Conservation (phyloP, 1,140 invertebrate species). For the Sycobia sp. region DNA sequence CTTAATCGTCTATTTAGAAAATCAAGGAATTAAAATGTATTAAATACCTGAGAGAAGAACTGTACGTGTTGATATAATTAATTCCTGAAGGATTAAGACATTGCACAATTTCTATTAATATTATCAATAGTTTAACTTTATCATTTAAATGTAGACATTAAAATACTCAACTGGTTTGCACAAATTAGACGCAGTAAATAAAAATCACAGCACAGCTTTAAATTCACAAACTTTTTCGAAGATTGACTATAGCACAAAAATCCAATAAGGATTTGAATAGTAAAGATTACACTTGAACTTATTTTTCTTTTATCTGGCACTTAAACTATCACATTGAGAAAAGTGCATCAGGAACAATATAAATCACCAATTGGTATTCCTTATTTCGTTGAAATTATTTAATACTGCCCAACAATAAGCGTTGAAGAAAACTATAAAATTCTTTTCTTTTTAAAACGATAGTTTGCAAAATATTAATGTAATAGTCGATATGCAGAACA, state of each 20-base stretch:
- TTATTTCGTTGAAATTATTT: constrained; percentile 8
- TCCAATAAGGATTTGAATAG: neutral
- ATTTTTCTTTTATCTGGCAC: constrained; percentile 35
- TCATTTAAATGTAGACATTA: neutral
- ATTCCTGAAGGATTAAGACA: no score
- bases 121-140: no score
- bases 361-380: constrained; percentile 19
- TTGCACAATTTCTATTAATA: no score
- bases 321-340: constrained; percentile 32
- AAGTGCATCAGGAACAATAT: constrained; percentile 31
- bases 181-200: constrained; percentile 22
- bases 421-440: no score
- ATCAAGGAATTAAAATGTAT: no score
- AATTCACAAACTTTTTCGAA: constrained; percentile 25
- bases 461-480: no score
- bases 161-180: constrained; percentile 22
- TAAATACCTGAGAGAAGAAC: no score
- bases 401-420: constrained; percentile 15
- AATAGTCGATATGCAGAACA: no score
- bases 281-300: no score
- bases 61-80: no score
- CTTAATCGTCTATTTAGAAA: no score
- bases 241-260: constrained; percentile 17
- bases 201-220: constrained; percentile 32
- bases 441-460: no score